Evolutionary conservation across 2,888 invertebrate species (phyloP).

Genomic region (Rotaria macrura): DNA sequence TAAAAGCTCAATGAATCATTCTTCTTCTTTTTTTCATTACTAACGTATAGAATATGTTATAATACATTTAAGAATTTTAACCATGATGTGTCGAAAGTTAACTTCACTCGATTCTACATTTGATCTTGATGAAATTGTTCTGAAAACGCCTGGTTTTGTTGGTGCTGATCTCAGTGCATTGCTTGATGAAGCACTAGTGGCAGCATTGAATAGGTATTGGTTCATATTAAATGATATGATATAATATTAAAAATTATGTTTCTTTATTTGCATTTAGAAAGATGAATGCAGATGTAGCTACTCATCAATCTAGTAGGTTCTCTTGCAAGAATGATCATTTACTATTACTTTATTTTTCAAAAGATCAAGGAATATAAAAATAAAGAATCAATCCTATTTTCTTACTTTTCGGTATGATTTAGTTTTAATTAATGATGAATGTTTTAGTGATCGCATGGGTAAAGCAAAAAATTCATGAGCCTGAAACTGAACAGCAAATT

Average conservation of each 20-base stretch:
- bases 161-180: conserved; percentile 82
- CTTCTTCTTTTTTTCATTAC: no score
- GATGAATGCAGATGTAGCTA: conserved; percentile 3
- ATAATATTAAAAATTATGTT: background rate
- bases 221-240: background rate
- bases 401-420: background rate
- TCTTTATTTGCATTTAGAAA: conserved; percentile 30
- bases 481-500: background rate
- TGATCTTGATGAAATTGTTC: conserved; percentile 64
- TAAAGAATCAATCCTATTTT: no score
- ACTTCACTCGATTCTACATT: conserved; percentile 63
- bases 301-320: background rate
- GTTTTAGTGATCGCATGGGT: conserved; percentile 32
- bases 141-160: conserved; percentile 83
- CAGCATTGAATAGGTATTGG: conserved; percentile 63
- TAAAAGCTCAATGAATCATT: no score
- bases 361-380: no score
- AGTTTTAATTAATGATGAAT: background rate
- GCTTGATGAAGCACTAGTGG: conserved; percentile 73
- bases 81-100: conserved; percentile 60
- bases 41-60: no score
- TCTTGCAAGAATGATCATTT: no score
- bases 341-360: no score
- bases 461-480: conserved; percentile 23
- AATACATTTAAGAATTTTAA: conserved; percentile 60